Evolutionary conservation across 2,113 vertebrate genomes (phyloP).

Genomic region (Onychostruthus taczanowskii): DNA sequence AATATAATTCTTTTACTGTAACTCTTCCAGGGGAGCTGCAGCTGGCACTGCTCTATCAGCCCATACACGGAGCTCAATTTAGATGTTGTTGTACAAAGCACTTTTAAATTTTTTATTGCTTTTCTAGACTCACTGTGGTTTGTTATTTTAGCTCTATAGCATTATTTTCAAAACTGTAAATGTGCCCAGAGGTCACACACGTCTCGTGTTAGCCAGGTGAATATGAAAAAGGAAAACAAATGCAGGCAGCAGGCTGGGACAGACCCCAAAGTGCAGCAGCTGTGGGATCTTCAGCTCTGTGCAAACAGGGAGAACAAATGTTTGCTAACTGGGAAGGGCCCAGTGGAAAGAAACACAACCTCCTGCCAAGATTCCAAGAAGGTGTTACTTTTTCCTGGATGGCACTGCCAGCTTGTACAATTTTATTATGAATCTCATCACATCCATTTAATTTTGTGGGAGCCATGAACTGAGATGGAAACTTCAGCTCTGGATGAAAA

Average conservation of each 20-base stretch:
- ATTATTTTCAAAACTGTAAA: not conserved
- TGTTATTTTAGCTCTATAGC: not conserved
- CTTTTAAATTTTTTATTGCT: not conserved
- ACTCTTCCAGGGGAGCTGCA: not conserved
- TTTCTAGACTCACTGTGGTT: not conserved
- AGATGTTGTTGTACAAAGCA: not conserved
- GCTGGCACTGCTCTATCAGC: not conserved
- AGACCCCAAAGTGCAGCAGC: not conserved
- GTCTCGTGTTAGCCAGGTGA: not conserved
- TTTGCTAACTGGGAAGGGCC: slow-evolving; percentile 39
- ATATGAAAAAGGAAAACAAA: not conserved
- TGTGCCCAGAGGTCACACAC: not conserved
- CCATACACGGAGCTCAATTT: not conserved
- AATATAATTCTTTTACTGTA: not conserved
- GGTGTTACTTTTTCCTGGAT: slow-evolving; percentile 23
- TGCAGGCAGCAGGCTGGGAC: not conserved
- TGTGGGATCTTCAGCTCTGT: not conserved
- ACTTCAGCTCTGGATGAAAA: not conserved
- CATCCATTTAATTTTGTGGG: not conserved
- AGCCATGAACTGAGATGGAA: not conserved
- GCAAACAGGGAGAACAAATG: slow-evolving; percentile 28
- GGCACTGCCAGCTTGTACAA: not conserved
- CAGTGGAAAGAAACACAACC: slow-evolving; percentile 26
- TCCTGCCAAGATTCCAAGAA: slow-evolving; percentile 18
- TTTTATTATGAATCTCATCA: not conserved